These are phyloP conservation scores for Vimba vimba DNA, from an alignment of 2,113 vertebrate genomes.

Conservation along the genomic window DNA sequence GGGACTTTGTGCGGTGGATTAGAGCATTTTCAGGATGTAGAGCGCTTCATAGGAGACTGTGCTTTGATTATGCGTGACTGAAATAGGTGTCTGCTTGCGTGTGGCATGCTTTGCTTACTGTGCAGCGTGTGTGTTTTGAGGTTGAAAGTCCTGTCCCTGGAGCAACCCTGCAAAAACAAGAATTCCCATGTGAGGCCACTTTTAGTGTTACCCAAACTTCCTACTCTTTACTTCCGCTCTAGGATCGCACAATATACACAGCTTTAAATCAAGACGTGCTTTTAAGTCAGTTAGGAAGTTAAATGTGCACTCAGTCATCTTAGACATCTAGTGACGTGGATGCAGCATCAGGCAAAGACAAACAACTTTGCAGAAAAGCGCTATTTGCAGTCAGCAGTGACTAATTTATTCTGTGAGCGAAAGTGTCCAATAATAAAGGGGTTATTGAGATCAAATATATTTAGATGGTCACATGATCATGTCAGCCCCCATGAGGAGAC, in stretches of 20 bases:
- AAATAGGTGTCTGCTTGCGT: conserved; percentile 66
- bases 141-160: conserved; percentile 62
- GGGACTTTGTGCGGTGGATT: conserved; percentile 70
- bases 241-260: not conserved
- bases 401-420: not conserved
- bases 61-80: conserved; percentile 77
- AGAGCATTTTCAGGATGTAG: conserved; percentile 74
- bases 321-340: not conserved
- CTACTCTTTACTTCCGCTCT: not conserved
- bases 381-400: not conserved
- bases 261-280: not conserved
- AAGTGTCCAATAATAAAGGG: conserved; percentile 4
- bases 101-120: conserved; percentile 59
- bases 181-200: conserved; percentile 56
- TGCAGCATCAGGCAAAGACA: not conserved
- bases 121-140: conserved; percentile 52
- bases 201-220: conserved; percentile 54
- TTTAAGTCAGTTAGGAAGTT: not conserved
- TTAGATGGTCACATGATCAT: not conserved
- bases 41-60: conserved; percentile 71
- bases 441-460: not conserved
- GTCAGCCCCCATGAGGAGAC: not conserved
- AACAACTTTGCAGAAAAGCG: not conserved
- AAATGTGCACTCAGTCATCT: not conserved
- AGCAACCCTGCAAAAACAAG: conserved; percentile 48